Percentiles rank a stretch among this genome's conserved stretches.
phyloP scores from a whole-genome alignment of 2,113 vertebrate species.

The Aptenodytes forsteri region DNA sequence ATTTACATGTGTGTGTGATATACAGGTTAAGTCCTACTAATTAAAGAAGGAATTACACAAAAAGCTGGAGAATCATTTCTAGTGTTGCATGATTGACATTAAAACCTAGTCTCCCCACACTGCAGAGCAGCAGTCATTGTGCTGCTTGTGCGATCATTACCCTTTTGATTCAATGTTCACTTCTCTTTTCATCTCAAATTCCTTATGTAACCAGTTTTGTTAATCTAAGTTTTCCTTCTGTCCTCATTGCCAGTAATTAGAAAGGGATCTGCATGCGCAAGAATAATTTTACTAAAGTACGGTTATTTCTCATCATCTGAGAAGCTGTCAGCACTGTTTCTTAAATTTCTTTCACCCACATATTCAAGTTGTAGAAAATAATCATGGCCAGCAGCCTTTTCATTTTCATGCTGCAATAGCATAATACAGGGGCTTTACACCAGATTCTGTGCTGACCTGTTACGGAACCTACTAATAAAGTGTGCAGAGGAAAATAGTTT shows the following conservation, averaged over 20 bases:
- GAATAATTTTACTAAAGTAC: not conserved
- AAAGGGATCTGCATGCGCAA: not conserved
- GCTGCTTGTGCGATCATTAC: conserved; percentile 17
- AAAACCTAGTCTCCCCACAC: not conserved
- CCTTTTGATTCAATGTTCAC: conserved; percentile 10
- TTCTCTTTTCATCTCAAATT: conserved; percentile 19
- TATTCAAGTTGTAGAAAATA: not conserved
- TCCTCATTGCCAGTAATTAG: conserved; percentile 38
- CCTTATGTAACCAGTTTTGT: conserved; percentile 10
- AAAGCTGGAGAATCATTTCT: not conserved
- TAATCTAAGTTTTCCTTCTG: conserved; percentile 21
- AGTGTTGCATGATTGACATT: not conserved
- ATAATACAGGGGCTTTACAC: not conserved
- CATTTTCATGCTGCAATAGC: not conserved
- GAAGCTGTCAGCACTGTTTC: not conserved
- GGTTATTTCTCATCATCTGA: not conserved
- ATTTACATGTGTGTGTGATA: not conserved
- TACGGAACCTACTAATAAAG: not conserved
- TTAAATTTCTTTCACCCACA: not conserved
- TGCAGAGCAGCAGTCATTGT: not conserved
- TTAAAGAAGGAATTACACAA: not conserved
- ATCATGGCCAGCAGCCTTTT: not conserved
- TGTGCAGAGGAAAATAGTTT: not conserved
- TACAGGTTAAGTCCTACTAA: not conserved
- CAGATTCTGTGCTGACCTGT: not conserved